Base-by-base conservation (phyloP, 2,797 vertebrate species). In the Coluber constrictor region DNA sequence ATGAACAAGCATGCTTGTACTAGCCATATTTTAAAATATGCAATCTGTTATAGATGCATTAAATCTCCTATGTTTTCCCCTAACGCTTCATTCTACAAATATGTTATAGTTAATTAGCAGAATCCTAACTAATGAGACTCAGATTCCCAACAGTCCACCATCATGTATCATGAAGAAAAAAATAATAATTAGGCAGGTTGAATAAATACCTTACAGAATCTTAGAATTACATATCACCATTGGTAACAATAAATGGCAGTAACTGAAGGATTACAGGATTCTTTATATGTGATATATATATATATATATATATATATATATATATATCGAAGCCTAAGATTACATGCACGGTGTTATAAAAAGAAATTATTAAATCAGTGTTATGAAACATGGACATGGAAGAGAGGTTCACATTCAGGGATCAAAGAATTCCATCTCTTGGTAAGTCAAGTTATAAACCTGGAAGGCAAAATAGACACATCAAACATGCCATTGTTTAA, bases 381-480 rank as follows among this genome's bases (percentile, higher is more conserved):
- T 5, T 91, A 54, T 74, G 7, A 74, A 15, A 91, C 8, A 5
- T 57, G 5, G 32, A 43, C 88, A 60, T 55, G 87, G 59, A 66
- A 29, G 1, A 0, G 56, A 47, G 25, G 25, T 89, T 92, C 86
- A 89, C 66, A 92, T 88, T 92, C 57, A 51, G 51, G 70, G 92
- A 88, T 94, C 86, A 66, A 86, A 92, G 87, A 57, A 43, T 55
- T 51, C 86, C 54, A n/a, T 92, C 37, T 89, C 57, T 91, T 51
- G 25, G 43, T 74, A 86, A 86, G 51, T 89, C 57, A 86, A 47
- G 63, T 87, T 86, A 32, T 37, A 90, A 89, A 92, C 56, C 74
- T 1, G 0, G 2, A 51, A 66, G 23, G 90, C 60, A 88, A n/a
- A 92, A 90, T 27, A 79, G 43, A 90, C 29, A 54, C 55, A 88